Evolutionary conservation across 2,797 vertebrate genomes (phyloP), one percentile per base, ranked within the genome.

Genomic region (Pterois miles): DNA sequence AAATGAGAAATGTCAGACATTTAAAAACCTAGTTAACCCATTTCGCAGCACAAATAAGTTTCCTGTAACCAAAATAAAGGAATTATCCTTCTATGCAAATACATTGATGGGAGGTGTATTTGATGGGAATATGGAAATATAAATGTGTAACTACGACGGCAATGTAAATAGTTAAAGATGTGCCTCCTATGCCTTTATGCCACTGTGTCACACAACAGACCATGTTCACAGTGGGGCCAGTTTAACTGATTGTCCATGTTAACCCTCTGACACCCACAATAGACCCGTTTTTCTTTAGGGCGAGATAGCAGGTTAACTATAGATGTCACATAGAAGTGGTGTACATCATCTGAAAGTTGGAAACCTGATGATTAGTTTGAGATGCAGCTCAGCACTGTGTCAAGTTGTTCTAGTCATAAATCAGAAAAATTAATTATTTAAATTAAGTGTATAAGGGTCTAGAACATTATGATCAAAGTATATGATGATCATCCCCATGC

Each of bases 1-100:
- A 83, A 73, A 79, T 65, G 33, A 71, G 46, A 76, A 66, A 70
- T 52, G 36, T 71, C 54, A 58, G 23, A 50, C 40, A 65, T 76
- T 65, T 66, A 56, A 59, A 76, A 68, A 56, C 25, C 25, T 8
- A 82, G 27, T 58, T 58, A 46, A 62, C 14, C 63, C 54, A 20
- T 67, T 74, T 74, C 23, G 40, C 38, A 40, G 27, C 57, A 78
- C 8, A 78, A 38, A 81, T 34, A 46, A 5, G 3, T 34, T 52
- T 64, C 23, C 18, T 14, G 29, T 29, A 6, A 76, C 31, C 22
- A 43, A 48, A 70, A 69, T 25, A 63, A 31, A 75, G 66, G 4
- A 48, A 46, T 4, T 16, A 29, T 25, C 20, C 5, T 25, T 14
- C 8, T 25, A 22, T 8, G 4, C 22, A 69, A 59, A 76, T 38